A percentile compares a stretch with the other conserved stretches of the same genome.
phyloP scores from a whole-genome alignment of 1,140 invertebrate species.

The Drosophila yakuba region DNA sequence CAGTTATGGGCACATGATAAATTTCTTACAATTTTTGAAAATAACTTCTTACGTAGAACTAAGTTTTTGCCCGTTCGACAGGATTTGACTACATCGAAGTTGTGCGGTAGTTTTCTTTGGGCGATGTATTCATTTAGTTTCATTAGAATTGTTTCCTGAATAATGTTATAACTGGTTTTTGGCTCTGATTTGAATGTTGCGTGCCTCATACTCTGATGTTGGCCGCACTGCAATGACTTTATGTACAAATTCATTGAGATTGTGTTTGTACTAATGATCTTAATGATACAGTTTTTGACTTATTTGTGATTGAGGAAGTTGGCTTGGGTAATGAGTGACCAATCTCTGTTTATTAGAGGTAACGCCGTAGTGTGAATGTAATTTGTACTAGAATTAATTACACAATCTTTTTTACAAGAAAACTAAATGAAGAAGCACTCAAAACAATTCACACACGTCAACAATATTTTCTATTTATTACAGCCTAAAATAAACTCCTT shows the following conservation, averaged over 20 bases:
- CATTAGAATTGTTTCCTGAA: slow-evolving; percentile 1
- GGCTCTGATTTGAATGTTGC: slow-evolving; percentile 76
- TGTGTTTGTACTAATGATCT: slow-evolving; percentile 3
- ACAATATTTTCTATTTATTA: too few species aligned
- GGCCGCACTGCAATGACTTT: slow-evolving; percentile 45
- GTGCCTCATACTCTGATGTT: slow-evolving; percentile 31
- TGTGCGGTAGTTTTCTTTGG: neutral
- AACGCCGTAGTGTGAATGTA: slow-evolving; percentile 28
- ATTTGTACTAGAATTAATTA: slow-evolving; percentile 6
- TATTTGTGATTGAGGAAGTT: slow-evolving; percentile 11
- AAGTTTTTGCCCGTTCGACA: too few species aligned
- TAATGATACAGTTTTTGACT: slow-evolving; percentile 30
- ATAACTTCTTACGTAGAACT: too few species aligned
- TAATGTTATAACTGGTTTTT: slow-evolving; percentile 59
- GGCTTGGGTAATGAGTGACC: slow-evolving; percentile 22
- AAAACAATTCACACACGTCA: neutral
- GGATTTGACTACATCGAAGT: too few species aligned
- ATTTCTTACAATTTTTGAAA: too few species aligned
- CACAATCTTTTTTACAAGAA: slow-evolving; percentile 1
- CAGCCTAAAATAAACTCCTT: too few species aligned
- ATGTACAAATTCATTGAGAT: slow-evolving; percentile 31
- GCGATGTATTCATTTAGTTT: neutral
- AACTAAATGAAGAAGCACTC: slow-evolving; percentile 3
- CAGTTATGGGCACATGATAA: slow-evolving; percentile 25
- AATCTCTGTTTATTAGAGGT: slow-evolving; percentile 8